Base-by-base conservation (phyloP, 2,113 vertebrate genomes). In the Ia io region DNA sequence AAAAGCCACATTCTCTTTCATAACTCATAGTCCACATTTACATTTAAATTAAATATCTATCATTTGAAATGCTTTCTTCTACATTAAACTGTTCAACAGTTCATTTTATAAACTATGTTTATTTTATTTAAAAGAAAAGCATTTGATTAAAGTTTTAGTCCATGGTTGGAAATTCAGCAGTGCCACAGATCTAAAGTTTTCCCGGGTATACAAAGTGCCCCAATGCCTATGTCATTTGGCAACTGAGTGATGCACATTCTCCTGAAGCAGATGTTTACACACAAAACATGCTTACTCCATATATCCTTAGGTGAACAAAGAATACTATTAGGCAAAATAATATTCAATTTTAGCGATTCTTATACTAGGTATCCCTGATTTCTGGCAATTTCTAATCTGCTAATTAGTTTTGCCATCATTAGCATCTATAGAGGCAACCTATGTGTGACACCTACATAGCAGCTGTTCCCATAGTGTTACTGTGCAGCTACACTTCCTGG, bases 311-410 rank as follows among this genome's bases (percentile, higher is more conserved):
- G 78, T 77, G 5, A 44, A 76, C 73, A 93, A 53, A 91, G 23
- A 86, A 83, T n/a, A 90, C 88, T 78, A 90, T 40, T 28, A 95
- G 18, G 65, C 61, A 42, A 96, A 95, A 25, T 85, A 67, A 13
- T 91, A 65, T 71, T 95, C 80, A 93, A 28, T 92, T 97, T 91
- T 82, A 61, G 63, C 87, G 63, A 85, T 95, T 95, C 93, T 97
- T 94, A 96, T 97, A 97, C 49, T 5, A 63, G 77, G 61, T 53
- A 93, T 56, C 63, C 97, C 91, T 30, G 8, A 71, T 96, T 97
- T 98, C 97, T 97, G 92, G 94, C 94, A 97, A 97, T 98, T 97
- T 97, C 97, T 97, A 98, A 98, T 97, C 97, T 97, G 89, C 79
- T 82, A 13, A 97, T 98, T 95, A 53, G 95, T 95, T 97, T 97